Base-by-base conservation (phyloP, 2,113 vertebrate genomes). In the Neopipo cinnamomea region DNA sequence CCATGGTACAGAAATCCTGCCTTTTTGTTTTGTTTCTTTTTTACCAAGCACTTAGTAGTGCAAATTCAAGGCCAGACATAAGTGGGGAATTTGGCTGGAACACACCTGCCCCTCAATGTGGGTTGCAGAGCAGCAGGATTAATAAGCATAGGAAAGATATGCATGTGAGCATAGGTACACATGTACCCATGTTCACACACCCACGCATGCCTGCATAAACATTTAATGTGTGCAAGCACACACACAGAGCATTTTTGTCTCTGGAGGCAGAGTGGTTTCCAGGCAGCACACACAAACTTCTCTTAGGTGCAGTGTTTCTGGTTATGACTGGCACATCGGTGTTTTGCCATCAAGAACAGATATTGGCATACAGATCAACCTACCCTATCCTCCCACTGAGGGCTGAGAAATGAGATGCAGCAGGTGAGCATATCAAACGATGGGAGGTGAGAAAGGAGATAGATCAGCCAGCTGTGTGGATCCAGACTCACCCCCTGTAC, bases 171-270 rank as follows among this genome's bases (percentile, higher is more conserved):
- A 6, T 86, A 90, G 0, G 6, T 49, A 74, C 70, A 67, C 76
- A 20, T 12, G 74, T 88, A 42, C 78, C 46, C 1, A 0, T 85
- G 87, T 96, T 96, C 89, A 82, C 94, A 91, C 52, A 4, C 93
- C 94, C 93, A 83, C 74, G 0, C 85, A 76, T 1, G 63, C 93
- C 89, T 77, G 62, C 90, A 77, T 82, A 77, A 84, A 44, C 65
- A 92, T 84, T 86, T 91, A 56, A 83, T 94, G 87, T 88, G 81
- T 95, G 89, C 78, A 89, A 9, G 73, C 66, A 77, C 87, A 80
- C 80, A 77, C 76, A 65, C 1, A 0, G 62, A 92, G 56, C 89
- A 75, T 78, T 94, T 91, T 85, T 93, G 56, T 85, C 70, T 93
- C 77, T 67, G 65, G 35, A 80, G 80, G 84, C 73, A 94, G 84